These are phyloP conservation scores for Poeciliopsis paucimaculata DNA, from an alignment of 2,797 vertebrate species.

Conservation along the genomic window DNA sequence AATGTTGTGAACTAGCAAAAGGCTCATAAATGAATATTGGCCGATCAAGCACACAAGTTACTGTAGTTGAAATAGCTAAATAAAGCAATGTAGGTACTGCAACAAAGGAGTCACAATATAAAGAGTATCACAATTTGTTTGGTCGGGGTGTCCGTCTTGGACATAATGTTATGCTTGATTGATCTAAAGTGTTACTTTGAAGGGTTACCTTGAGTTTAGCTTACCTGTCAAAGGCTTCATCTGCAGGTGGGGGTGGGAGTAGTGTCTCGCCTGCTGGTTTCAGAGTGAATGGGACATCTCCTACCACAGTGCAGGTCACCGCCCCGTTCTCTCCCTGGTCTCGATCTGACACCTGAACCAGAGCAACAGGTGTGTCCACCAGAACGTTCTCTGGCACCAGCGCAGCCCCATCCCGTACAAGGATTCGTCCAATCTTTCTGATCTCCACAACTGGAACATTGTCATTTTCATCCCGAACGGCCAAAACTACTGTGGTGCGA, in stretches of 20 bases:
- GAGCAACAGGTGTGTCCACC: constrained; percentile 93
- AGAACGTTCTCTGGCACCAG: constrained; percentile 92
- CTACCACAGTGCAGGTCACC: constrained; percentile 95
- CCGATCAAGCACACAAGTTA: neutral
- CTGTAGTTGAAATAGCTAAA: neutral
- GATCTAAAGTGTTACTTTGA: neutral
- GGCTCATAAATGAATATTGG: neutral
- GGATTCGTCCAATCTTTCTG: constrained; percentile 94
- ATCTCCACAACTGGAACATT: constrained; percentile 95
- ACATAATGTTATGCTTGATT: neutral
- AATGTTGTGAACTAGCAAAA: neutral
- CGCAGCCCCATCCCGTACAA: constrained; percentile 90
- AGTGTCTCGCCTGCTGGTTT: constrained; percentile 92
- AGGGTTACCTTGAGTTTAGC: constrained; percentile 16
- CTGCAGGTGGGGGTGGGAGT: constrained; percentile 79
- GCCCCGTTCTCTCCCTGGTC: constrained; percentile 96
- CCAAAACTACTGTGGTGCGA: constrained; percentile 91
- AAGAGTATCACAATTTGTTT: neutral
- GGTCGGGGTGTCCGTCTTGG: neutral
- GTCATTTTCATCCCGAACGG: constrained; percentile 95
- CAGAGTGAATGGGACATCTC: constrained; percentile 96
- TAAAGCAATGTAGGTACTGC: neutral
- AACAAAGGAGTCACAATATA: neutral
- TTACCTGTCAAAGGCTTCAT: constrained; percentile 83
- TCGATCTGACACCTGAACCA: constrained; percentile 94